These are phyloP conservation scores for Melolontha melolontha DNA, from an alignment of 2,888 invertebrate species.

Conservation along the genomic window DNA sequence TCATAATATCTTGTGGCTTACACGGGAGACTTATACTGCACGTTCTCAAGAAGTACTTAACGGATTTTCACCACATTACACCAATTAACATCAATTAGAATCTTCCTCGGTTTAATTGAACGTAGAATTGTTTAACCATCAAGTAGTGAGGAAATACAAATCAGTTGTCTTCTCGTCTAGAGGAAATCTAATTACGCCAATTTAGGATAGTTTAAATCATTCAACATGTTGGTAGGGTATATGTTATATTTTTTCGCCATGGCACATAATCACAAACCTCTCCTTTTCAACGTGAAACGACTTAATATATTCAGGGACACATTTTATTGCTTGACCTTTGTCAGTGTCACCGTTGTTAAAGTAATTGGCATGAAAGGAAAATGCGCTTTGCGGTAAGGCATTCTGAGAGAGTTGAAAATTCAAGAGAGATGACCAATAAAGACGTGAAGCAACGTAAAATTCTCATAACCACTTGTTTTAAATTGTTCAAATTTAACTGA, in stretches of 20 bases:
- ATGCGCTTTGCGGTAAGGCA: neutral
- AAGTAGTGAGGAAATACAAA: conserved; percentile 37
- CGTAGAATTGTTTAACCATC: conserved; percentile 10
- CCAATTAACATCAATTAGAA: conserved; percentile 40
- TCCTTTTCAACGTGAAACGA: neutral
- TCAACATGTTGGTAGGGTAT: neutral
- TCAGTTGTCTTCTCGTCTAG: conserved; percentile 37
- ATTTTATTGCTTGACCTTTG: conserved; percentile 12
- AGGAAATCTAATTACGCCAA: conserved; percentile 41
- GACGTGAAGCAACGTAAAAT: conserved; percentile 32
- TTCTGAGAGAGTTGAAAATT: conserved; percentile 2
- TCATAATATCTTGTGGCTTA: conserved; percentile 4
- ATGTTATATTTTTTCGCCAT: conserved; percentile 2
- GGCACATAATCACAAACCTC: neutral
- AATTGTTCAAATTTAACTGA: conserved; percentile 41
- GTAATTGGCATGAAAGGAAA: conserved; percentile 11
- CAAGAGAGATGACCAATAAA: conserved; percentile 26
- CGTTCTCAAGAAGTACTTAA: conserved; percentile 1
- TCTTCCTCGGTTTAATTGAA: conserved; percentile 24
- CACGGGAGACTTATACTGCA: conserved; percentile 6
- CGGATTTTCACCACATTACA: conserved; percentile 19
- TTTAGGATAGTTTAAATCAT: conserved; percentile 40
- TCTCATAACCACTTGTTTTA: conserved; percentile 32
- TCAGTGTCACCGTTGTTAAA: neutral
- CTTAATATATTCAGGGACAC: neutral